These are phyloP conservation scores for Tachycineta bicolor DNA, from an alignment of 2,113 vertebrate species.

Conservation along the genomic window DNA sequence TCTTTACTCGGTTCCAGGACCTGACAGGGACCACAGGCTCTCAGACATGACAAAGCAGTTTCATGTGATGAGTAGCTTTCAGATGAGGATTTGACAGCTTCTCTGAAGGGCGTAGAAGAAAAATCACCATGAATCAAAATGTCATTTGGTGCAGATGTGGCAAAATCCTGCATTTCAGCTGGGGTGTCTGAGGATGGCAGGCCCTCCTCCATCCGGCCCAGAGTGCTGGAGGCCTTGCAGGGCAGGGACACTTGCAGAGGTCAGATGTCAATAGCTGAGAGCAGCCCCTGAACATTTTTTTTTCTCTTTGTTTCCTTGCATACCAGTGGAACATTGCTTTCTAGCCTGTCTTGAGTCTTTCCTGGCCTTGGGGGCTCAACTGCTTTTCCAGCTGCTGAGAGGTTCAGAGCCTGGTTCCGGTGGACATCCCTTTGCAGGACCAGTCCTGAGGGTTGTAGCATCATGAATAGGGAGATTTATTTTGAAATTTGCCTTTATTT, in stretches of 20 bases:
- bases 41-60: constrained; percentile 2
- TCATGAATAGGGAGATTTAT: background rate
- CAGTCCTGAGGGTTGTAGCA: rapidly evolving
- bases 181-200: rapidly evolving
- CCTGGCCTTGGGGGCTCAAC: background rate
- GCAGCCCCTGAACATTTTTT: background rate
- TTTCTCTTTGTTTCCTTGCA: background rate
- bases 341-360: background rate
- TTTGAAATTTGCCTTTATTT: background rate
- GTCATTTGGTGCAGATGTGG: background rate
- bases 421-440: background rate
- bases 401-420: background rate
- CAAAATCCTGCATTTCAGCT: rapidly evolving
- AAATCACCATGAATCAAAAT: background rate
- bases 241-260: background rate
- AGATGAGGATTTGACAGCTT: constrained; percentile 1
- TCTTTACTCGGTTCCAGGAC: background rate
- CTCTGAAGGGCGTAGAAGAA: background rate
- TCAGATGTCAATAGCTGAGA: background rate
- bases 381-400: background rate
- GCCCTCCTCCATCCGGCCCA: rapidly evolving
- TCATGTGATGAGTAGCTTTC: background rate
- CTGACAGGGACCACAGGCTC: background rate
- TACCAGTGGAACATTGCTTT: background rate
- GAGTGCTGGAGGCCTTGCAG: background rate